Conservation (phyloP, 2,888 invertebrate species). For the Criorhina ranunculi region DNA sequence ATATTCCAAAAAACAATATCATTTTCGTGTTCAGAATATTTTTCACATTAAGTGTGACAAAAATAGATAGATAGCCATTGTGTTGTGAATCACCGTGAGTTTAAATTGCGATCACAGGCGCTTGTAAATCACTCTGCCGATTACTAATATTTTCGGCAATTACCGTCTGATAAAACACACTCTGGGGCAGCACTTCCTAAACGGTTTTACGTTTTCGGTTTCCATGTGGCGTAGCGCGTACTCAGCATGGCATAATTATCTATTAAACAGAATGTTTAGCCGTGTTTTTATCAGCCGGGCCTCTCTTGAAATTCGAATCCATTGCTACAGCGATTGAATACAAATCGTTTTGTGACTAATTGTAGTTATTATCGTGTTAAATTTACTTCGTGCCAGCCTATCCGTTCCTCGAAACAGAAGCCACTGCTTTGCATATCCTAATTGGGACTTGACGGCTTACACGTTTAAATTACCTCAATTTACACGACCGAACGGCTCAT, state of each 20-base stretch:
- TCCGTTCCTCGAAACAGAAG: constrained; percentile 20
- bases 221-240: constrained; percentile 1
- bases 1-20: background rate
- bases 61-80: constrained; percentile 13
- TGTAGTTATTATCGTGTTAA: constrained; percentile 18
- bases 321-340: constrained; percentile 48
- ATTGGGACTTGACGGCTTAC: constrained; percentile 32
- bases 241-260: background rate
- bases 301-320: constrained; percentile 22
- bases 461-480: constrained; percentile 45
- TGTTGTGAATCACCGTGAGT: background rate
- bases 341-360: constrained; percentile 35
- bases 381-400: constrained; percentile 9
- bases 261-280: constrained; percentile 1
- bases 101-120: constrained; percentile 36
- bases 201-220: constrained; percentile 16
- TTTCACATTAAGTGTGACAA: background rate
- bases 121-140: constrained; percentile 31
- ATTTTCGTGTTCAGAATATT: constrained; percentile 30
- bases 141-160: constrained; percentile 25
- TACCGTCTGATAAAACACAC: constrained; percentile 31
- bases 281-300: background rate
- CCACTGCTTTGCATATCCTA: constrained; percentile 59
- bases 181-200: constrained; percentile 9
- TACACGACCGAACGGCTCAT: constrained; percentile 46